These are phyloP conservation scores for Pterobdella sp. DNA, from an alignment of 2,888 invertebrate species.

Conservation along the genomic window DNA sequence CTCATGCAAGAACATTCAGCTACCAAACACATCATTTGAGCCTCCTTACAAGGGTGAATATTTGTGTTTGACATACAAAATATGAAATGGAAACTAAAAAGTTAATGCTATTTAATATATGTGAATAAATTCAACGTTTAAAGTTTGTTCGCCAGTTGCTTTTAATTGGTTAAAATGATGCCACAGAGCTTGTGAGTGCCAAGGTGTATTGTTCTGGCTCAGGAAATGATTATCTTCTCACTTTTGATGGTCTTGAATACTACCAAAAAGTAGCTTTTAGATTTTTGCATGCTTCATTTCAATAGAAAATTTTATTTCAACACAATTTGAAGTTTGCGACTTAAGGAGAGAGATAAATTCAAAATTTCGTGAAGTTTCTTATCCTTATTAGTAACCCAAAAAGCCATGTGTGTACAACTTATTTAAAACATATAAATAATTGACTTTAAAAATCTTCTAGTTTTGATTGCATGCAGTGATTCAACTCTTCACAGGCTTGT, in stretches of 20 bases:
- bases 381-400: too few relatives aligned
- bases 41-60: not conserved
- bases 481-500: not conserved
- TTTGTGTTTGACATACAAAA: too few relatives aligned
- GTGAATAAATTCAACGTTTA: not conserved
- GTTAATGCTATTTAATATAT: not conserved
- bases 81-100: too few relatives aligned
- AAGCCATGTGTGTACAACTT: too few relatives aligned
- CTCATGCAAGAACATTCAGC: not conserved
- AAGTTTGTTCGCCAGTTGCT: not conserved
- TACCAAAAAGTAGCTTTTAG: not conserved
- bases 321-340: too few relatives aligned
- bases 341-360: too few relatives aligned
- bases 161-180: not conserved
- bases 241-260: conserved; percentile 22
- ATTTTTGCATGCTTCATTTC: not conserved
- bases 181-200: conserved; percentile 4
- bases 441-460: too few relatives aligned
- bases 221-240: conserved; percentile 13
- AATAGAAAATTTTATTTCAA: too few relatives aligned
- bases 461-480: too few relatives aligned
- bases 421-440: too few relatives aligned
- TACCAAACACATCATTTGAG: not conserved
- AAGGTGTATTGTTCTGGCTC: conserved; percentile 14
- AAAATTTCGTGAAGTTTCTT: too few relatives aligned